Evolutionary conservation across 2,888 invertebrate genomes (phyloP).

Genomic region (Drosophila fungiperda): DNA sequence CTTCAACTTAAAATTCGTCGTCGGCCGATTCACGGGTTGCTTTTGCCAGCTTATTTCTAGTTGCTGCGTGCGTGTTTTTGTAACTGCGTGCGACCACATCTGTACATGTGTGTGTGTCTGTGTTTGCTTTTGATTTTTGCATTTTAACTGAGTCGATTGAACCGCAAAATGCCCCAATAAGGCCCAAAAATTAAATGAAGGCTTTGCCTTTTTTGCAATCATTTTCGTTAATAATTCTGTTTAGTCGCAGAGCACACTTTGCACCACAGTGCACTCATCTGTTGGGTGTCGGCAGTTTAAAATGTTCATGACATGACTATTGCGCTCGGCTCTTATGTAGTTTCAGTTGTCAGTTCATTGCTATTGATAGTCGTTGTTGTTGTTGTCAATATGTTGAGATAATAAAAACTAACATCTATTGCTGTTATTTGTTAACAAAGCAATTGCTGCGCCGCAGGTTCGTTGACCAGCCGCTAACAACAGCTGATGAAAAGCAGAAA

Average conservation of each 20-base stretch:
- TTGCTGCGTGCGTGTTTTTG: constrained; percentile 21
- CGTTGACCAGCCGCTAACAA: constrained; percentile 57
- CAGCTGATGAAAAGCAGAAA: constrained; percentile 10
- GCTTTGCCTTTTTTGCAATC: constrained; percentile 27
- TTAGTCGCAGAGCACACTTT: not conserved
- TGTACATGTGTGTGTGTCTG: constrained; percentile 14
- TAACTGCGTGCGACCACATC: not conserved
- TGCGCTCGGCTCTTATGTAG: constrained; percentile 22
- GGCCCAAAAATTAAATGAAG: constrained; percentile 17
- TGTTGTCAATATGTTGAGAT: constrained; percentile 60
- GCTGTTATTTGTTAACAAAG: constrained; percentile 55
- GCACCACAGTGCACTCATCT: constrained; percentile 12
- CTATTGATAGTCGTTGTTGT: constrained; percentile 28
- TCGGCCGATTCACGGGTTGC: constrained; percentile 48
- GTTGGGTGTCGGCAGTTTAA: constrained; percentile 36
- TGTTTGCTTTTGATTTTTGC: constrained; percentile 36
- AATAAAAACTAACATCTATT: constrained; percentile 57
- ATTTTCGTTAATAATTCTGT: constrained; percentile 27
- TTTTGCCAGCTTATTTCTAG: constrained; percentile 58
- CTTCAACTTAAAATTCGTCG: constrained; percentile 45
- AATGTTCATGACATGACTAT: constrained; percentile 44
- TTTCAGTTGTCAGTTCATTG: constrained; percentile 22
- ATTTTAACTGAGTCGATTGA: constrained; percentile 31
- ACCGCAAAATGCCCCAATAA: constrained; percentile 43
- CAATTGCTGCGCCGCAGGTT: constrained; percentile 52